Evolutionary conservation across 1,140 invertebrate genomes (phyloP).

Genomic region (Bicyclus anynana): DNA sequence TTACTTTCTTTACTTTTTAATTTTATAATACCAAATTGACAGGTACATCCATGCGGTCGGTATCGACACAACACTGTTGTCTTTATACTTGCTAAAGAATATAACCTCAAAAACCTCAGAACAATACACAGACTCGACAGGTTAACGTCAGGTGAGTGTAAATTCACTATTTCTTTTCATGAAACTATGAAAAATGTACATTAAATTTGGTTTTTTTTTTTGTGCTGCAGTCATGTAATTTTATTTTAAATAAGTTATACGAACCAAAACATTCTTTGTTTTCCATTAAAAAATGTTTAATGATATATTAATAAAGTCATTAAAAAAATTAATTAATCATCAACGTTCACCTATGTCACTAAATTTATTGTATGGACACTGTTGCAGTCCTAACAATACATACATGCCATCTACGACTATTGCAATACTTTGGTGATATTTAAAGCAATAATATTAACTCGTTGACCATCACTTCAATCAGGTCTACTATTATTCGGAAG

Average conservation of each 20-base stretch:
- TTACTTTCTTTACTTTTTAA: background rate
- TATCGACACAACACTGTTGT: slow-evolving; percentile 98
- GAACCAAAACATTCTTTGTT: too few species aligned
- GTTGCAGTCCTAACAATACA: too few species aligned
- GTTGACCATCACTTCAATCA: slow-evolving; percentile 26
- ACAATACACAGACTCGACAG: slow-evolving; percentile 95
- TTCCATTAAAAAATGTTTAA: too few species aligned
- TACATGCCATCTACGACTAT: too few species aligned
- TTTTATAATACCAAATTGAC: slow-evolving; percentile 26
- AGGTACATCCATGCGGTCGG: slow-evolving; percentile 97
- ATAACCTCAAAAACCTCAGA: slow-evolving; percentile 94
- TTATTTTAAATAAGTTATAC: too few species aligned
- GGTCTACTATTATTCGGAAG: slow-evolving; percentile 93
- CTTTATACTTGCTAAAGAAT: slow-evolving; percentile 97
- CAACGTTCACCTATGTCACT: too few species aligned
- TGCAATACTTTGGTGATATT: too few species aligned
- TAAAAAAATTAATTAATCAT: too few species aligned
- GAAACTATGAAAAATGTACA: background rate
- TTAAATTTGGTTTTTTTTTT: too few species aligned
- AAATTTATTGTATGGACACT: too few species aligned
- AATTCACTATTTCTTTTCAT: background rate
- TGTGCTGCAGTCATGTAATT: too few species aligned
- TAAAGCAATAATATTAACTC: slow-evolving; percentile 6
- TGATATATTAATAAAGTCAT: too few species aligned
- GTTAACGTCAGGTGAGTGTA: slow-evolving; percentile 91